Base-by-base conservation (phyloP, 2,797 vertebrate species). In the Eutrigla gurnardus region DNA sequence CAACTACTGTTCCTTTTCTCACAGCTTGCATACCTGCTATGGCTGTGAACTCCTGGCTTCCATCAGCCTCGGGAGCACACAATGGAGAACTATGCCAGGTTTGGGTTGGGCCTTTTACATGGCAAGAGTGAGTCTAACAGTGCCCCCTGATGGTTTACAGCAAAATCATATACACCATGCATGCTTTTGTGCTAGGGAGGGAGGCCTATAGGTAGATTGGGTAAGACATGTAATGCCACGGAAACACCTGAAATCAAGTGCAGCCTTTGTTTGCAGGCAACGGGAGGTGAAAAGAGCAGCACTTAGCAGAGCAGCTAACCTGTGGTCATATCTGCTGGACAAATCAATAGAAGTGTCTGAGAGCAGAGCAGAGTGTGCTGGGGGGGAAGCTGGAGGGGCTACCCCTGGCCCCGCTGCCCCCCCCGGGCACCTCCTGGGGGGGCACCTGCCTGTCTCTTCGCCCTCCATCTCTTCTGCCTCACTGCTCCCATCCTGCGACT, bases 301-400 rank as follows among this genome's bases (percentile, higher is more conserved):
- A 95, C 94, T 96, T 95, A 96, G 94, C 93, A 95, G 94, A 94
- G 93, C 93, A 92, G 92, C 93, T 93, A 96, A 94, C 91, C 92
- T 87, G 91, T 90, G 81, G 89, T 93, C 94, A 89, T 87, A 95
- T 95, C 93, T 95, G 94, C 94, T 90, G 93, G 88, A 92, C 95
- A 94, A 94, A 98, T 99, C 97, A 96, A 98, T 98, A 96, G 88
- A 90, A 92, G 90, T 85, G 96, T 96, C 95, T 96, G 94, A 96
- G 95, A 96, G 95, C 94, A 92, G 92, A 94, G 70, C 59, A 85
- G 85, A 76, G 76, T 87, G 86, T 79, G 88, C 86, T 92, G 91
- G 70, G 91, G 93, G 92, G 92, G 91, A 79, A 88, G 93, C 95
- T 92, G 88, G 84, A 91, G 86, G 84, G 84, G 90, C 91, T 95